Evolutionary conservation across 2,888 invertebrate species (phyloP), one percentile per base, ranked within the genome.

Genomic region (Coelopa pilipes): DNA sequence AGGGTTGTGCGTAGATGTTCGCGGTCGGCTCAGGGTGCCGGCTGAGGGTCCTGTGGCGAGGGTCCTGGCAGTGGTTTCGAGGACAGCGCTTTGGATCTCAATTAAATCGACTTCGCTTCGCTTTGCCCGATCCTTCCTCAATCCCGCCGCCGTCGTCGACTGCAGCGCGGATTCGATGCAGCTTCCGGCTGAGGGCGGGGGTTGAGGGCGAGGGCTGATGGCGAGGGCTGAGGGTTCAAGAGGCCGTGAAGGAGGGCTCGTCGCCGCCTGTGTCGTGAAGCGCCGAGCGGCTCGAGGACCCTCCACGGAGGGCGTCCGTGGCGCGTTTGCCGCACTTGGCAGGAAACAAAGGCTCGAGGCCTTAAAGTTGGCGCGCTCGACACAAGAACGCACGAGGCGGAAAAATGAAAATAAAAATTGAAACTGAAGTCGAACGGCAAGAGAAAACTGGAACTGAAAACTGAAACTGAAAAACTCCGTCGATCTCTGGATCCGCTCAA

Each of bases 41-140:
- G 34, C 7, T 34, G 34, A 34, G 34, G 34, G 34, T 34, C 34
- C 34, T 34, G 34, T 34, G 34, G 34, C 7, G 34, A 34, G 34
- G 7, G 34, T 34, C 34, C 34, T 34, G 34, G 34, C 2, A 34
- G 34, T 34, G 4, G 34, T 34, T n/a, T 34, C 34, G 7, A 34
- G 34, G 34, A 7, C 34, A 2, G 34, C 34, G 34, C 34, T 34
- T 34, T 62, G 49, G 46, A 19, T 72, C 75, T 77, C 76, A 77
- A 79, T 78, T 77, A 77, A 74, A 74, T 74, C 67, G 55, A 76
- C 71, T 68, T 75, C 74, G 76, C 74, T 76, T 70, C 75, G 21
- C 49, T 12, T n/a, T n/a, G 45, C 67, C 62, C n/a, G n/a, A n/a
- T n/a, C n/a, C 15, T 59, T 74, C 74, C 70, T 47, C 46, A 72